Evolutionary conservation across 2,888 invertebrate species (phyloP).

Genomic region (Tenthredo distinguenda): DNA sequence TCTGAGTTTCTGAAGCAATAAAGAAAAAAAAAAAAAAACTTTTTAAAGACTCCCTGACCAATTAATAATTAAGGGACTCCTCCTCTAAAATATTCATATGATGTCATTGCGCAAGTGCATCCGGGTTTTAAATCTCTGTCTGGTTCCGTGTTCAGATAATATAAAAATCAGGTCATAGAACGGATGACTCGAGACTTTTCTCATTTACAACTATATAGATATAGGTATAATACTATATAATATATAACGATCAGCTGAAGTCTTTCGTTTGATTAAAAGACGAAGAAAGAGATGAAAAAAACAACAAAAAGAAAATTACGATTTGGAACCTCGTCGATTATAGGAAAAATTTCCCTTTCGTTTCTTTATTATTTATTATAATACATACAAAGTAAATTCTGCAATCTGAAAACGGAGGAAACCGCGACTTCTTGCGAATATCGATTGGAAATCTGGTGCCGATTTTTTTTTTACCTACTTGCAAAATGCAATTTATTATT

Average conservation of each 20-base stretch:
- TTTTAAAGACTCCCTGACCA: too few relatives aligned
- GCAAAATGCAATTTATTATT: not conserved
- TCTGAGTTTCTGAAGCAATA: not conserved
- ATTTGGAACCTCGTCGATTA: not conserved
- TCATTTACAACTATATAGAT: not conserved
- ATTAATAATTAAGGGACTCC: not conserved
- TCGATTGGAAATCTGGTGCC: not conserved
- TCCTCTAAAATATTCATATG: not conserved
- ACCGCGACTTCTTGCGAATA: not conserved
- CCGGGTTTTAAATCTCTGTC: constrained; percentile 38
- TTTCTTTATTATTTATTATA: not conserved
- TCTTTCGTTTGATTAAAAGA: not conserved
- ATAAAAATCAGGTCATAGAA: constrained; percentile 44
- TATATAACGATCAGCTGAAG: not conserved
- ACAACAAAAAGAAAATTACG: not conserved
- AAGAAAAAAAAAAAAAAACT: not conserved
- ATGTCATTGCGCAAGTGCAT: constrained; percentile 28
- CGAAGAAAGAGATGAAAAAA: not conserved
- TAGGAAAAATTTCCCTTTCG: not conserved
- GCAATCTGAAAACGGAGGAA: too few relatives aligned
- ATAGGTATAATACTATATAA: not conserved
- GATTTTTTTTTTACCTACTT: not conserved
- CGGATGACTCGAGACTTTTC: constrained; percentile 15
- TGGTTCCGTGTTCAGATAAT: constrained; percentile 38
- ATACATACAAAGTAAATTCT: not conserved